Base-by-base conservation (phyloP, 2,797 vertebrate species). In the Typhlichthys eigenmanni region DNA sequence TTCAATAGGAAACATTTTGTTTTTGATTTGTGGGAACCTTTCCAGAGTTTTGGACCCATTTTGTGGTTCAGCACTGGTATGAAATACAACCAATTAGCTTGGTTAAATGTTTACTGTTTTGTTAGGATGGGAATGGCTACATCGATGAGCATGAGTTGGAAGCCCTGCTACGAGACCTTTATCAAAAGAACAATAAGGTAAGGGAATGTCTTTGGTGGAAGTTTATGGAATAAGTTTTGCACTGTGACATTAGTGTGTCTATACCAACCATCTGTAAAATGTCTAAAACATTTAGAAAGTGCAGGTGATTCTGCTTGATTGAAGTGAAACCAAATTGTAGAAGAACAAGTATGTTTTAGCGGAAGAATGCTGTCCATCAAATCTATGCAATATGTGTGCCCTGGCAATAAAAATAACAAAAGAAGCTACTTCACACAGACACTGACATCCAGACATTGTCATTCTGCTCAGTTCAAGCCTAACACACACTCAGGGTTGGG, bases 111-210 rank as follows among this genome's bases (percentile, higher is more conserved):
- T 45, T 68, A 8, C 1, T 53, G 51, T 4, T 75, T 13, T 69
- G 52, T 54, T 81, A 99, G 97, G 97, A 99, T 2, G 94, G 96
- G 5, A 99, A 93, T 0, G 97, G 97, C 67, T 98, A 96, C 92
- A 99, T 99, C 2, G 97, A 99, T 1, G 96, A 98, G 89, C 92
- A 95, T 0, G 97, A 98, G 81, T 78, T 99, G 91, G 97, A 98
- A 0, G 96, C 96, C 1, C 94, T 99, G 50, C 87, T 99, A 87
- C 95, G 94, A 87, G 97, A 99, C 69, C 94, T 99, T 54, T 98
- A 95, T 47, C 95, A 95, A 83, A 97, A 93, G 84, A 96, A 95
- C 88, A 95, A 96, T 83, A 96, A 95, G 93, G 96, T 98, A 76
- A 88, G 52, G 7, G 4, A 2, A 8, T 17, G 13, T 53, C 51